Percentiles rank a stretch among this genome's conserved stretches.
phyloP scores from a whole-genome alignment of 2,888 invertebrate species.

The Watsonalla cultraria region DNA sequence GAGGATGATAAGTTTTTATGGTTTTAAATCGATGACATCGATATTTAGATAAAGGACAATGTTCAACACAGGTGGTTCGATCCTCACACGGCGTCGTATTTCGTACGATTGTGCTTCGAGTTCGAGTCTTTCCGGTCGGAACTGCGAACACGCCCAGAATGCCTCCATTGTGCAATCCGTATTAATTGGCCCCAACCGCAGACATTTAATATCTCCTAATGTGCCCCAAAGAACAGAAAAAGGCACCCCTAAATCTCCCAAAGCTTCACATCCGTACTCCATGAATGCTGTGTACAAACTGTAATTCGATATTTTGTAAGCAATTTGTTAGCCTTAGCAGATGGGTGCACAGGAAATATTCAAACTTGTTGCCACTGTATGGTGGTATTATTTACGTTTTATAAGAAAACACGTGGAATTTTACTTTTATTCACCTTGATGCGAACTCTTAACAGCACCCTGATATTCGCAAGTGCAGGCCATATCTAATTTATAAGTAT shows the following conservation, averaged over 20 bases:
- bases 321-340: slow-evolving; percentile 66
- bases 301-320: slow-evolving; percentile 69
- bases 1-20: no score
- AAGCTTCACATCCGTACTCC: slow-evolving; percentile 60
- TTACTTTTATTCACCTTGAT: slow-evolving; percentile 23
- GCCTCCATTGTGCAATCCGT: slow-evolving; percentile 48
- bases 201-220: slow-evolving; percentile 69
- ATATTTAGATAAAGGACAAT: slow-evolving; percentile 8
- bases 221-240: slow-evolving; percentile 54
- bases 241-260: slow-evolving; percentile 54
- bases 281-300: slow-evolving; percentile 24
- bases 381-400: slow-evolving; percentile 38
- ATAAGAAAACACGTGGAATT: slow-evolving; percentile 38
- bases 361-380: slow-evolving; percentile 63
- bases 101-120: slow-evolving; percentile 53
- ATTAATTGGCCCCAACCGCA: slow-evolving; percentile 73
- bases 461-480: slow-evolving; percentile 37
- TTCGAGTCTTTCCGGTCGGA: slow-evolving; percentile 75
- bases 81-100: slow-evolving; percentile 55
- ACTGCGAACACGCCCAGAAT: slow-evolving; percentile 64
- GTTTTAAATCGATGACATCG: slow-evolving; percentile 22
- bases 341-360: slow-evolving; percentile 72
- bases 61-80: slow-evolving; percentile 56
- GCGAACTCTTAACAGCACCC: slow-evolving; percentile 44
- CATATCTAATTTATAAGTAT: slow-evolving; percentile 23